These are phyloP conservation scores for Phengaris arion DNA, from an alignment of 2,888 invertebrate genomes.

Conservation along the genomic window DNA sequence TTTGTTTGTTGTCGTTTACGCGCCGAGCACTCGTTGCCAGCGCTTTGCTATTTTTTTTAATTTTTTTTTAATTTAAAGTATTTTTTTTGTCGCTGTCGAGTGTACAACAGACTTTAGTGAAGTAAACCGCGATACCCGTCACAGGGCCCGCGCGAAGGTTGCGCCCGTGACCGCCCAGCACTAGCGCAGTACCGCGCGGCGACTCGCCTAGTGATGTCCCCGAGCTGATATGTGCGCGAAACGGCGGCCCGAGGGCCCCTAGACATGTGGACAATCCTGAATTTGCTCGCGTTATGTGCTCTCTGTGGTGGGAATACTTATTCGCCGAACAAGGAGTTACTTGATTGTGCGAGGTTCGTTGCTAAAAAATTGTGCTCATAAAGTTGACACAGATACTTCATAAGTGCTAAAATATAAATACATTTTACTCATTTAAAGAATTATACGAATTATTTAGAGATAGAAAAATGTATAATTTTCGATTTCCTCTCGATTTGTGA, in stretches of 20 bases:
- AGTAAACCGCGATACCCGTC: slow-evolving; percentile 46
- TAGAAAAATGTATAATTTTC: too few relatives aligned
- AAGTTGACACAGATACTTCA: too few relatives aligned
- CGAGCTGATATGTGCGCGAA: slow-evolving; percentile 64
- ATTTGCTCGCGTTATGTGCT: slow-evolving; percentile 61
- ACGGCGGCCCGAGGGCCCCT: slow-evolving; percentile 52
- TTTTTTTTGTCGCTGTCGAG: not conserved
- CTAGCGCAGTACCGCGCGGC: slow-evolving; percentile 67
- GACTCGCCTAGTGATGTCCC: slow-evolving; percentile 48
- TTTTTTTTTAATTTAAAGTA: not conserved
- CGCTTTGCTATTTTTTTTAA: not conserved
- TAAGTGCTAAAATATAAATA: too few relatives aligned
- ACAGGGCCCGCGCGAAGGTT: slow-evolving; percentile 75
- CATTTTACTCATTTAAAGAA: too few relatives aligned
- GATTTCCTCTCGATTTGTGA: too few relatives aligned
- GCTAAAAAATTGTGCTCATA: not conserved
- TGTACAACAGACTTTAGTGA: not conserved
- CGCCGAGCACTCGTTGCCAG: not conserved
- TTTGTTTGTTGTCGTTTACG: slow-evolving; percentile 14
- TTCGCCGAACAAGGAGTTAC: slow-evolving; percentile 66
- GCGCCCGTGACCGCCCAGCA: slow-evolving; percentile 75
- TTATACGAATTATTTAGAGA: too few relatives aligned
- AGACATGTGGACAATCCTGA: slow-evolving; percentile 70
- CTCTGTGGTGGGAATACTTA: slow-evolving; percentile 63
- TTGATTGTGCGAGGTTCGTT: slow-evolving; percentile 76